Evolutionary conservation across 64 coral and sea anemone species (phyloP), one percentile per base, ranked within the genome.

Genomic region (Orbicella faveolata): DNA sequence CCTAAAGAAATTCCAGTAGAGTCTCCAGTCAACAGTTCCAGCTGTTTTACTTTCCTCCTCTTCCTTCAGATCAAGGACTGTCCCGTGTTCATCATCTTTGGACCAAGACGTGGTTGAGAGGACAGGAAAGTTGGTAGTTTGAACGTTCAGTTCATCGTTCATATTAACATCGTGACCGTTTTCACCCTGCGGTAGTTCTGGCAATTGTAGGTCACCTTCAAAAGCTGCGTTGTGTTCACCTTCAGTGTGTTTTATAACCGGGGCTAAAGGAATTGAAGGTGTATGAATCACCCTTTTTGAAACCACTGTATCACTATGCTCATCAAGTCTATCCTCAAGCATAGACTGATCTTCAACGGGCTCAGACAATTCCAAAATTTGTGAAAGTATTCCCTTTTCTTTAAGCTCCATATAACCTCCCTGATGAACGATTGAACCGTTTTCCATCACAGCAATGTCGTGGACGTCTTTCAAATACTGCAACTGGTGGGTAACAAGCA

Each of bases 1-100:
- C 35, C 53, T 87, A 35, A 92, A 86, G 74, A 87, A 92, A 16
- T 87, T 73, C 90, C 90, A 92, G 48, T 92, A 92, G 20, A 92
- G 20, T 36, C 51, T 4, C 83, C 83, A 80, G 12, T 83, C 67
- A 23, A 91, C 90, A 11, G 59, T 77, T 6, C 90, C 90, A 25
- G 55, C 51, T 11, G 80, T 83, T 6, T 91, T 86, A 70, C 2
- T 52, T n/a, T 91, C 61, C 10, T 54, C 63, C 9, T 77, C 57
- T 54, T 80, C 35, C 6, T 78, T 83, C 10, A 81, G 20, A n/a
- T 81, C 79, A 61, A 2, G 21, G 13, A 59, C 59, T 26, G 51
- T 16, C 26, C 52, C 1, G 14, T 81, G 77, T 2, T 41, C 39
- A 15, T 92, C 90, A 34, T 33, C 57, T 51, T 79, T 75, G 0